Conservation (phyloP, 2,888 invertebrate species). For the Leptura quadrifasciata region DNA sequence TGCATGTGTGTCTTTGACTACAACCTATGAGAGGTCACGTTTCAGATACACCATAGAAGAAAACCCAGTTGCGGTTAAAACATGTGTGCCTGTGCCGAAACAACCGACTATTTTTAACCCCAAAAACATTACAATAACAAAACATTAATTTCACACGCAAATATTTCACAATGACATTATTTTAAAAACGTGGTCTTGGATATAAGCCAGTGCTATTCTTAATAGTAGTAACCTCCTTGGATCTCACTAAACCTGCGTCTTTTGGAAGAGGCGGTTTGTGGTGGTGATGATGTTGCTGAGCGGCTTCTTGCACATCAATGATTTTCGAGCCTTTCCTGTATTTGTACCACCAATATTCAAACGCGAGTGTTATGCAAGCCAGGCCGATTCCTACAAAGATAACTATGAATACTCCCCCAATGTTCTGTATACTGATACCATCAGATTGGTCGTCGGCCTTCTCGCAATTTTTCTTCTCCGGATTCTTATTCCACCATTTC, state of each 20-base stretch:
- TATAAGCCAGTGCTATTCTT: constrained; percentile 51
- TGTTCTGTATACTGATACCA: constrained; percentile 98
- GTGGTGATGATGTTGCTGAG: constrained; percentile 37
- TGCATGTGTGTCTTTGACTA: not conserved
- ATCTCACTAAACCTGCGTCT: constrained; percentile 22
- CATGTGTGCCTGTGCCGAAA: not conserved
- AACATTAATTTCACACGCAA: not conserved
- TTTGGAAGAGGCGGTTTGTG: constrained; percentile 31
- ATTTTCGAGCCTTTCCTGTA: constrained; percentile 79
- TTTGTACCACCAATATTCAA: constrained; percentile 97
- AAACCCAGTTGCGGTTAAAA: not conserved
- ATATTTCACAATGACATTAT: not conserved
- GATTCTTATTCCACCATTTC: constrained; percentile 96
- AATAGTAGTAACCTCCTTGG: constrained; percentile 28
- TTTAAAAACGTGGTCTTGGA: constrained; percentile 63
- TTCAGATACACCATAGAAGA: not conserved
- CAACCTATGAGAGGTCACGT: not conserved
- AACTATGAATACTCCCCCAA: constrained; percentile 98
- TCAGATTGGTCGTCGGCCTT: constrained; percentile 95
- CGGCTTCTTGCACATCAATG: constrained; percentile 79
- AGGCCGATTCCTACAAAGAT: constrained; percentile 96
- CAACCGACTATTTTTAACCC: not conserved
- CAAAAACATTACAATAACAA: not conserved
- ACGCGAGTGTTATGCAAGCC: constrained; percentile 91
- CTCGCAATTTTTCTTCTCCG: constrained; percentile 83